Evolutionary conservation across 2,888 invertebrate species (phyloP).

Genomic region (Priocnemis perturbator): DNA sequence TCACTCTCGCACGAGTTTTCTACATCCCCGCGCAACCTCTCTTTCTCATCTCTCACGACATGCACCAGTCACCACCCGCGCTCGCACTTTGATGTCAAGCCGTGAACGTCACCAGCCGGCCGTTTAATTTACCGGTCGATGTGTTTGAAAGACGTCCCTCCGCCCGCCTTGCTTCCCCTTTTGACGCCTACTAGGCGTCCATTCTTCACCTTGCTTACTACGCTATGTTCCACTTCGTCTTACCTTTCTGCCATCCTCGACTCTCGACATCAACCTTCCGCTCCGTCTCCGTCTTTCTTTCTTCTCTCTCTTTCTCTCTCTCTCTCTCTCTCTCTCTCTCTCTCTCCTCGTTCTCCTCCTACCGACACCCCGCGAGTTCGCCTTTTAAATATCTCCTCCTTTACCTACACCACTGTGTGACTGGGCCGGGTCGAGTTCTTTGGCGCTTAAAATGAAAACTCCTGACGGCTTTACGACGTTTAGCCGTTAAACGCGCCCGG

Average conservation of each 20-base stretch:
- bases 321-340: constrained; percentile 21
- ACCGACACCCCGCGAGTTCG: no score
- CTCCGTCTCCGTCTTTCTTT: neutral
- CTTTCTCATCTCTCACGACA: constrained; percentile 32
- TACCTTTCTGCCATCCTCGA: constrained; percentile 2
- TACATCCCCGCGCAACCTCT: neutral
- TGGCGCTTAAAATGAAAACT: no score
- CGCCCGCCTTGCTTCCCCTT: constrained; percentile 52
- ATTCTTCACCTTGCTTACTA: constrained; percentile 29
- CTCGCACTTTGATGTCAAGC: constrained; percentile 68
- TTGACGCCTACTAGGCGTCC: constrained; percentile 46
- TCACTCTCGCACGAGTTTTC: constrained; percentile 6
- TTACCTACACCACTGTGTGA: no score
- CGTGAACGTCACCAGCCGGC: constrained; percentile 66
- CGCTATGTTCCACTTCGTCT: constrained; percentile 21
- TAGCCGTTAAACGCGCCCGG: no score
- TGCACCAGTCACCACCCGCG: constrained; percentile 37
- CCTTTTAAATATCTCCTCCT: no score
- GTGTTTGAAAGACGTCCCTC: constrained; percentile 65
- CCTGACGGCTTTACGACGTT: no score
- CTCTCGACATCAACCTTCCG: neutral
- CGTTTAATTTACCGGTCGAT: constrained; percentile 71
- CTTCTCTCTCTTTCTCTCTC: constrained; percentile 9
- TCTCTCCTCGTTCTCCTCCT: no score
- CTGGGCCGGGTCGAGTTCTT: no score